phyloP scores from a whole-genome alignment of 2,888 invertebrate genomes.

The Caenorhabditis afra region DNA sequence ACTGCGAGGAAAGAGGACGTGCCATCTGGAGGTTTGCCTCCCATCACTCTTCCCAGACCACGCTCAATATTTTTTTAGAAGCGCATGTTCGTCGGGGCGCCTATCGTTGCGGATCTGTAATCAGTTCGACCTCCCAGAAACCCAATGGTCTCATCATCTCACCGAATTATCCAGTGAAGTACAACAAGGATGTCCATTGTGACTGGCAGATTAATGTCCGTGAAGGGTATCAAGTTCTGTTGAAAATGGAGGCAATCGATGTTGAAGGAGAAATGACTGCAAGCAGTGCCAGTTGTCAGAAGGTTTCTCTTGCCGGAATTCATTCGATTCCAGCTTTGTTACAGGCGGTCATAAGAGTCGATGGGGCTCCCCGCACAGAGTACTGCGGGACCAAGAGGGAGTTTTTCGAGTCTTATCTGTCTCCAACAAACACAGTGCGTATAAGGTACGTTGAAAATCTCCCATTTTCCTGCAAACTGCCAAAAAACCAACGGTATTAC shows the following conservation, averaged over 20 bases:
- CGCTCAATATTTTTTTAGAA: constrained; percentile 14
- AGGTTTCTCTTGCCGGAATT: constrained; percentile 14
- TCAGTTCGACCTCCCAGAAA: constrained; percentile 57
- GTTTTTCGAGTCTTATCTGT: constrained; percentile 55
- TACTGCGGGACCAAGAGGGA: constrained; percentile 67
- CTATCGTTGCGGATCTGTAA: constrained; percentile 59
- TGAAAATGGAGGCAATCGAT: constrained; percentile 92
- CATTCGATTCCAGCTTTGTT: not conserved
- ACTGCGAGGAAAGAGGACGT: constrained; percentile 74
- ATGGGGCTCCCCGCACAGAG: constrained; percentile 57
- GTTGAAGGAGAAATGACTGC: constrained; percentile 87
- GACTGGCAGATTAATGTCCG: constrained; percentile 90
- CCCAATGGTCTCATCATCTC: constrained; percentile 83
- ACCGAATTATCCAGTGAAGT: constrained; percentile 92
- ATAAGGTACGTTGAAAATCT: constrained; percentile 44
- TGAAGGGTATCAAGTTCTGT: constrained; percentile 84
- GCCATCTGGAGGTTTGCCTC: constrained; percentile 54
- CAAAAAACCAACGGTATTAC: too few relatives aligned
- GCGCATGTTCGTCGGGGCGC: constrained; percentile 43
- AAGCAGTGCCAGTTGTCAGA: constrained; percentile 67
- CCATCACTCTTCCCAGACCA: not conserved
- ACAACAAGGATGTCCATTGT: constrained; percentile 90
- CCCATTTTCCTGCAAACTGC: too few relatives aligned
- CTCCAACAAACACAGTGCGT: constrained; percentile 57
- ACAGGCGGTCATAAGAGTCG: constrained; percentile 63